Evolutionary conservation across 1,140 invertebrate species (phyloP), one percentile per base, ranked within the genome.

Genomic region (Ptiloglossa arizonensis): DNA sequence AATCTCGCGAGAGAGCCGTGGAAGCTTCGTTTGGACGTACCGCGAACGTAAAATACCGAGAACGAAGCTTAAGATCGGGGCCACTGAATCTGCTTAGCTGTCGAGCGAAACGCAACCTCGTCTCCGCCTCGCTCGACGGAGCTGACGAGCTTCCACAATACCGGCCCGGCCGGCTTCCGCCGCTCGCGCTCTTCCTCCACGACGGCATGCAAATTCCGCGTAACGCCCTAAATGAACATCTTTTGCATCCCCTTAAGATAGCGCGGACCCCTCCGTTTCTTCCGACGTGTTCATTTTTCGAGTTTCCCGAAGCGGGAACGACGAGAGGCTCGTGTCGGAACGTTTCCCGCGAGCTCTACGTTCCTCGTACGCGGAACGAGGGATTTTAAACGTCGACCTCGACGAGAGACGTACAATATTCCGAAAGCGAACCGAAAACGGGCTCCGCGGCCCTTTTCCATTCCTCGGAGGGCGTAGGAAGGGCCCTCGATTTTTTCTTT

Each of bases 41-140:
- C 68, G 73, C 59, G 59, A 80, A 78, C 50, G 52, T 62, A 64
- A 75, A 71, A 69, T 80, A 72, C 57, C 48, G 46, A 57, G 35
- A 24, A 27, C 52, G 56, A 54, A 57, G 24, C 77, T 83, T 84
- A 83, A 83, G 81, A 84, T 84, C 63, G 76, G 50, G 76, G 77
- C 71, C 77, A 83, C 67, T 85, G 82, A 80, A 80, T 83, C 62
- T 83, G 52, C 60, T 83, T 82, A 79, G 59, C 64, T 27, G 64
- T 27, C 38, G 32, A 48, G 63, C 44, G 52, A 74, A 79, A 74
- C 68, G 68, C 62, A 44, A 77, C 63, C 66, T 48, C 62, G 56
- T 19, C 38, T 27, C 13, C 46, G 48, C 56, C 41, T 66, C 11
- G 29, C 22, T 71, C 41, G 19, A 22, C 32, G 35, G 35, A 35